Conservation (phyloP, 2,888 invertebrate species). For the Lasioglossum vierecki region DNA sequence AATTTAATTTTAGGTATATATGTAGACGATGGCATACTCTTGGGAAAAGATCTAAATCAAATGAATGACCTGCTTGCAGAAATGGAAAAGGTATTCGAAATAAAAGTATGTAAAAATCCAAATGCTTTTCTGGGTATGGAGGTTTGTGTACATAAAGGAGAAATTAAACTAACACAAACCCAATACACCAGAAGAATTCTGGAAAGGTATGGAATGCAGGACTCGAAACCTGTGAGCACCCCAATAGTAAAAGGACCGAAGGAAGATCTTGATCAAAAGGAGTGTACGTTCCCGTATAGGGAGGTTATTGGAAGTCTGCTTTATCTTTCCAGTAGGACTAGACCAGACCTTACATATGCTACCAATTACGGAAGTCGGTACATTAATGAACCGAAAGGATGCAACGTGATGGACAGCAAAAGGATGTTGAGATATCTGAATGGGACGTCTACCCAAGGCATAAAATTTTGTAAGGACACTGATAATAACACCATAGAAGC, state of each 20-base stretch:
- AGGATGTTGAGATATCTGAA: too few relatives aligned
- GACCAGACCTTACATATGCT: constrained; percentile 3
- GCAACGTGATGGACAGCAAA: too few relatives aligned
- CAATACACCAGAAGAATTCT: constrained; percentile 3
- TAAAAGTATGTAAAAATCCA: not conserved
- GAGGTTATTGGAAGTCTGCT: constrained; percentile 10
- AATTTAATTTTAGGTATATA: not conserved
- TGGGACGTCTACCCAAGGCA: too few relatives aligned
- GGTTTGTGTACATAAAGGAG: not conserved
- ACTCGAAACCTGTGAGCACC: not conserved
- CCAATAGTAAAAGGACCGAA: not conserved
- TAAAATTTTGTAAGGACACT: too few relatives aligned
- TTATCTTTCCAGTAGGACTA: constrained; percentile 6
- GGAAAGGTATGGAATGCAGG: not conserved
- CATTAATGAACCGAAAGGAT: too few relatives aligned
- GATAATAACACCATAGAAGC: too few relatives aligned
- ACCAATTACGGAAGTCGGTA: not conserved
- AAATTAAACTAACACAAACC: not conserved
- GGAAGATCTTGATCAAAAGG: too few relatives aligned
- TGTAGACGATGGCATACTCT: not conserved
- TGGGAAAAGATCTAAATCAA: not conserved
- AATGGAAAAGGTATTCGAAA: not conserved
- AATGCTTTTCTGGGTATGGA: constrained; percentile 6
- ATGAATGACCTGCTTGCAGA: not conserved
- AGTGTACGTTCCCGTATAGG: not conserved